A percentile compares a stretch with the other conserved stretches of the same genome.
Evolutionary conservation across 2,113 vertebrate species (phyloP).

Genomic region (Heptranchias perlo): DNA sequence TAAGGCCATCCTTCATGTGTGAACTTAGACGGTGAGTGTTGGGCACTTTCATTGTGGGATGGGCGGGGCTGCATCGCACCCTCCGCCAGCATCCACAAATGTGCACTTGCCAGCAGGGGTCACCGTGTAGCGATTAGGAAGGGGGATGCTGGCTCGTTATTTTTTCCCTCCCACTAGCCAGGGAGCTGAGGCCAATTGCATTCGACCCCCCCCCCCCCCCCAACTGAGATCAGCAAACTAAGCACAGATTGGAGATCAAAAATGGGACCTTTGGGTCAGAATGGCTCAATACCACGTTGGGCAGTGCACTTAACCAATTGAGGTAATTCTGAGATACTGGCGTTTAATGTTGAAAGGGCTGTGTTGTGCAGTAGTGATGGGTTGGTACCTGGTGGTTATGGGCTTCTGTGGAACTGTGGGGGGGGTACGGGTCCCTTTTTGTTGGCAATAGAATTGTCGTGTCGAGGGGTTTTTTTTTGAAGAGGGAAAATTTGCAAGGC

Average conservation of each 20-base stretch:
- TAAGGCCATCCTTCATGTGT: not conserved
- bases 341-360: not conserved
- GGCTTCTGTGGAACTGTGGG: not conserved
- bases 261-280: not conserved
- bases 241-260: not conserved
- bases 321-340: not conserved
- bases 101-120: not conserved
- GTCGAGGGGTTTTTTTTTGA: no score
- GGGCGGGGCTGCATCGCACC: not conserved
- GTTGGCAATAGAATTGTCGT: not conserved
- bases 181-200: not conserved
- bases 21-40: no score
- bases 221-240: no score
- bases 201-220: not conserved
- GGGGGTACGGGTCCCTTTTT: not conserved
- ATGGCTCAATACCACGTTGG: not conserved
- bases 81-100: not conserved
- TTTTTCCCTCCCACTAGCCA: not conserved
- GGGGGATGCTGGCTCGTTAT: not conserved
- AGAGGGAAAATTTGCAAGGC: no score
- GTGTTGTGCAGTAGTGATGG: not conserved
- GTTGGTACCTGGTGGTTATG: not conserved
- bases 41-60: not conserved
- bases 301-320: not conserved
- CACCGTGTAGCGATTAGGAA: not conserved